These are phyloP conservation scores for Nycticryphes semicollaris DNA, from an alignment of 2,113 vertebrate genomes.

Conservation along the genomic window DNA sequence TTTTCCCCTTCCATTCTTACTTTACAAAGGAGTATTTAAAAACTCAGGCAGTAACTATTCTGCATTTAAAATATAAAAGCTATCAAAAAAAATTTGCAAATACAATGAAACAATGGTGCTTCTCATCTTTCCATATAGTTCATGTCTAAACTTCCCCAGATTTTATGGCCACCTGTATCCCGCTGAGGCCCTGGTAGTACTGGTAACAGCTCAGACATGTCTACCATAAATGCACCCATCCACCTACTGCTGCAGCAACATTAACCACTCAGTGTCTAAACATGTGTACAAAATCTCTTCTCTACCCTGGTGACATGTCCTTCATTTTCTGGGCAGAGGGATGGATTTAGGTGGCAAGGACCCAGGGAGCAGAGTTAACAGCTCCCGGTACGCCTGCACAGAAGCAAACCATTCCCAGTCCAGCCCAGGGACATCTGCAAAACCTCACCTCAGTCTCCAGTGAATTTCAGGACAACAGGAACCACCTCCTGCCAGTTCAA, in stretches of 20 bases:
- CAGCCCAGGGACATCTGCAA: not conserved
- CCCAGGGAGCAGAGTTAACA: not conserved
- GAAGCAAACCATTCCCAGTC: not conserved
- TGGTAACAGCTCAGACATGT: not conserved
- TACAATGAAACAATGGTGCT: not conserved
- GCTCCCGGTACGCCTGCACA: rapidly evolving
- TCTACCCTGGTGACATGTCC: not conserved
- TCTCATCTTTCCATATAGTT: not conserved
- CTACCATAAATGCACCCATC: not conserved
- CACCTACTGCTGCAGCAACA: not conserved
- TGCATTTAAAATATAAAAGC: not conserved
- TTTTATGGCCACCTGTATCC: not conserved
- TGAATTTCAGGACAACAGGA: not conserved
- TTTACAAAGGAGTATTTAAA: not conserved
- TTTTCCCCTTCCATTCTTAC: not conserved
- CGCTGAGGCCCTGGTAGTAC: not conserved
- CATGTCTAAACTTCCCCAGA: not conserved
- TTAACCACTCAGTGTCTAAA: not conserved
- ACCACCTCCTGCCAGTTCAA: not conserved
- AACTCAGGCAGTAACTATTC: not conserved
- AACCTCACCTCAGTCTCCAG: not conserved
- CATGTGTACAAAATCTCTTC: not conserved
- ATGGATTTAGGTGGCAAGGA: not conserved
- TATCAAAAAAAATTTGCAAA: not conserved
- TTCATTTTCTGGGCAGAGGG: not conserved